Evolutionary conservation across 1,140 invertebrate species (phyloP).

Genomic region (Eciton burchellii): DNA sequence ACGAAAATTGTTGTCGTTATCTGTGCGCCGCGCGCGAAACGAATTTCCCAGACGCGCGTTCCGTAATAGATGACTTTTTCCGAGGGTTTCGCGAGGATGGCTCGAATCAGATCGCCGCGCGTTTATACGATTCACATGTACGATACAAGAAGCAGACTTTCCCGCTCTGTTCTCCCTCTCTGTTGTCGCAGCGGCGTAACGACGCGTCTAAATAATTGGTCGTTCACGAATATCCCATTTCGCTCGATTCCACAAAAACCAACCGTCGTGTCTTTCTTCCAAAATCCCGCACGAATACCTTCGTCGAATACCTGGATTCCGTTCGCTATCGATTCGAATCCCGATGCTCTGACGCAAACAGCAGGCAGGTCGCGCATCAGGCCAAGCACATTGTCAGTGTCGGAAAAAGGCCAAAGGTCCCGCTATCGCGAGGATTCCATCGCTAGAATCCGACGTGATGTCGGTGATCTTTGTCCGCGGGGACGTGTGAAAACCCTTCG

Average conservation of each 20-base stretch:
- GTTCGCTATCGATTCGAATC: background rate
- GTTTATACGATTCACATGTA: background rate
- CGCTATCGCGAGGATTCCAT: background rate
- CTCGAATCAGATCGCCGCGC: background rate
- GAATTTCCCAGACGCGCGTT: background rate
- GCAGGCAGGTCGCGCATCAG: background rate
- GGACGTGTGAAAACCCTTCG: constrained; percentile 25
- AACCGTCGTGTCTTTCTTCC: background rate
- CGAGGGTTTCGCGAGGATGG: background rate
- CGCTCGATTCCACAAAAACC: background rate
- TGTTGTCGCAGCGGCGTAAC: too few species aligned
- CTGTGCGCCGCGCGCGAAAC: background rate
- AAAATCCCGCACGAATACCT: background rate
- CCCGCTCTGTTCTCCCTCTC: background rate
- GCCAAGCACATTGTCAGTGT: background rate
- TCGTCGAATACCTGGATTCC: background rate
- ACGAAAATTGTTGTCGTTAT: constrained; percentile 15
- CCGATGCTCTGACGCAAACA: background rate
- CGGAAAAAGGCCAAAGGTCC: background rate
- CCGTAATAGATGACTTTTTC: constrained; percentile 10
- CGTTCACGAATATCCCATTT: background rate
- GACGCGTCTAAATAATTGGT: too few species aligned
- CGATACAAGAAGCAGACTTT: background rate
- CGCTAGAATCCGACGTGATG: constrained; percentile 9
- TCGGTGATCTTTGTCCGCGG: constrained; percentile 33